Conservation (phyloP, 2,113 vertebrate species). For the Microcebus ravelobensis region DNA sequence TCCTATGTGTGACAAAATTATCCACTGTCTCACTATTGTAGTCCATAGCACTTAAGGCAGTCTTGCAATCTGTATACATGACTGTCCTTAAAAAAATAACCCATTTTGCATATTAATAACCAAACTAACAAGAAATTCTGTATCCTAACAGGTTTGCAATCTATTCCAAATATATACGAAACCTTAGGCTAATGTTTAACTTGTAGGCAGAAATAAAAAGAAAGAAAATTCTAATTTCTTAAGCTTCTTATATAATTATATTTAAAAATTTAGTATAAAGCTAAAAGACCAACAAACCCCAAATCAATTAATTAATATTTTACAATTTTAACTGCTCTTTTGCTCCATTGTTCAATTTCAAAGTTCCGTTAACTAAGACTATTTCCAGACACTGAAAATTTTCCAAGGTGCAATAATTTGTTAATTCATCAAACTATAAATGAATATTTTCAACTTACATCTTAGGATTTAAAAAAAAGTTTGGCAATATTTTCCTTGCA, state of each 20-base stretch:
- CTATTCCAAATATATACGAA: not conserved
- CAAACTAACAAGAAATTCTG: not conserved
- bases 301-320: not conserved
- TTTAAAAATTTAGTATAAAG: not conserved
- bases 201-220: not conserved
- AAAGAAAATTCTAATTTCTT: not conserved
- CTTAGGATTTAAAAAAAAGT: slow-evolving; percentile 1
- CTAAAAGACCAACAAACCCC: not conserved
- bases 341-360: not conserved
- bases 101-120: not conserved
- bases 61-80: not conserved
- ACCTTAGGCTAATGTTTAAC: not conserved
- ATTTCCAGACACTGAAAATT: not conserved
- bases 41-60: not conserved
- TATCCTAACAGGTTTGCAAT: not conserved
- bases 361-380: not conserved
- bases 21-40: not conserved
- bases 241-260: not conserved
- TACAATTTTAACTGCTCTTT: not conserved
- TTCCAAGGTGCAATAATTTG: not conserved
- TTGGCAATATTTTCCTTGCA: not conserved
- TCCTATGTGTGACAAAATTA: not conserved
- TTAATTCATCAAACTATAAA: not conserved
- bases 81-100: not conserved
- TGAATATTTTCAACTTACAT: not conserved